Evolutionary conservation across 2,113 vertebrate species (phyloP).

Genomic region (Protobothrops mucrosquamatus): DNA sequence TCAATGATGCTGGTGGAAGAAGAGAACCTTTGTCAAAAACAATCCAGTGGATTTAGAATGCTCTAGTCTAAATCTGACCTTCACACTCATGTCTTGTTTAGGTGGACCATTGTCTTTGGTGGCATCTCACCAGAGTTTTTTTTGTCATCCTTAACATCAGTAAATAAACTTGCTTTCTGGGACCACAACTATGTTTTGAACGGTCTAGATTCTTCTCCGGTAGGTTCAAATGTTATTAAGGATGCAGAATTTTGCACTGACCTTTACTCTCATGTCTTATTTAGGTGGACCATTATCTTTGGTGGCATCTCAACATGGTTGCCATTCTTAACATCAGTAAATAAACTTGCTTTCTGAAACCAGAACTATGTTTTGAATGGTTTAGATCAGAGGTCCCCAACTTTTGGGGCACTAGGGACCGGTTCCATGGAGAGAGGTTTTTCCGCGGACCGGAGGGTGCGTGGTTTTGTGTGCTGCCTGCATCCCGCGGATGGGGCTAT

Average conservation of each 20-base stretch:
- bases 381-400: no score
- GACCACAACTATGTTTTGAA: background rate
- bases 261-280: background rate
- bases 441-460: no score
- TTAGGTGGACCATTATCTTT: background rate
- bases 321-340: background rate
- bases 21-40: no score
- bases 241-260: background rate
- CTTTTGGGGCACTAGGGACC: no score
- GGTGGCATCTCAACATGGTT: background rate
- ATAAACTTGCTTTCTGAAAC: background rate
- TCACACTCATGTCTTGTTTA: background rate
- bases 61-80: background rate
- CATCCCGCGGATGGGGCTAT: no score
- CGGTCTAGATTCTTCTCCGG: background rate
- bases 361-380: background rate
- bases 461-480: no score
- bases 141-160: background rate
- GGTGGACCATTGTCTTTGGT: background rate
- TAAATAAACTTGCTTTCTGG: conserved; percentile 3
- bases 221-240: background rate
- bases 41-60: background rate
- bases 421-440: no score
- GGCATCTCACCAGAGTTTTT: background rate
- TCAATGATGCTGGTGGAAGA: background rate